Evolutionary conservation across 2,797 vertebrate species (phyloP), one percentile per base, ranked within the genome.

Genomic region (Sciurus carolinensis): DNA sequence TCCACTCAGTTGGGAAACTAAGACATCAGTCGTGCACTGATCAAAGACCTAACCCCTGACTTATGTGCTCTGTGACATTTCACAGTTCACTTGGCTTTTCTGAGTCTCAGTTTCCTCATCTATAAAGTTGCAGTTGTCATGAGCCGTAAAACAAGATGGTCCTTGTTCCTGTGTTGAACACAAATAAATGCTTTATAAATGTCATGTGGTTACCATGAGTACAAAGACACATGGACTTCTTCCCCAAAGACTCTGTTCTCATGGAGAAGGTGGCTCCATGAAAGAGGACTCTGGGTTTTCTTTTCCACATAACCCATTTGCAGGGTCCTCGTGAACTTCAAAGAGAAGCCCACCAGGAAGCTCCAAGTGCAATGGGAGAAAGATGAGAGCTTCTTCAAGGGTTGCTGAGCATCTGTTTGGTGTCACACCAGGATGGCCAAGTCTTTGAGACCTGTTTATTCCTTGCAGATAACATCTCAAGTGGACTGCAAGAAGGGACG

Each of bases 381-480:
- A 52, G 86, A 79, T 30, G 67, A 87, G 84, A 52, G 22, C 72
- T 6, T 30, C 72, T 44, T 72, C 36, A 26, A 59, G 77, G 81
- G 76, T 85, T 13, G 33, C n/a, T 0, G 77, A 95, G 85, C 97
- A 97, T 96, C 97, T 97, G 97, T 76, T 85, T 28, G 92, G 10
- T 47, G 75, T 95, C 95, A 95, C 95, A 71, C 94, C 22, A 36
- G 95, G 97, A 88, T 87, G 96, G 95, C 94, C 92, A 1, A 11
- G 79, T 42, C 94, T 76, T 81, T 26, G 1, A 94, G 90, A 72
- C 94, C 91, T 97, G 96, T 94, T 97, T 87, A 96, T 52, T 91
- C 87, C 94, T 90, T 2, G 77, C 39, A 94, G 97, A 97, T 93
- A 95, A 96, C 75, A 96, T 97, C 95, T 97, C 39, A 0, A 59